Evolutionary conservation across 2,888 invertebrate species (phyloP).

Genomic region (Spodoptera exigua): DNA sequence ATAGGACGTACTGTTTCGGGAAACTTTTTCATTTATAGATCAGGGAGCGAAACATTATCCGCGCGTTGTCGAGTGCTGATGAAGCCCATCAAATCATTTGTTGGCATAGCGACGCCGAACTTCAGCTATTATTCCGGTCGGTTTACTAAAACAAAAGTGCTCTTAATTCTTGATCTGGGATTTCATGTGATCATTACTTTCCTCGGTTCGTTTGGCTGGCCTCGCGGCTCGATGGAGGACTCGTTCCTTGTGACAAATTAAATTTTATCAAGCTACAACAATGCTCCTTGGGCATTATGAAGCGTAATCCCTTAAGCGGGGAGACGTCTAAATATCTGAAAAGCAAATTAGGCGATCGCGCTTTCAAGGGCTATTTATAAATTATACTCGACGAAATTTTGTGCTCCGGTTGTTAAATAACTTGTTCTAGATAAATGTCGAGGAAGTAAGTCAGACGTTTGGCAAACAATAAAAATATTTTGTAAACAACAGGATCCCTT

Average conservation of each 20-base stretch:
- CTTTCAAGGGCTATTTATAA: slow-evolving; percentile 67
- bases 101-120: slow-evolving; percentile 82
- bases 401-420: slow-evolving; percentile 51
- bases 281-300: slow-evolving; percentile 68
- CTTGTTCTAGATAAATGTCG: slow-evolving; percentile 50
- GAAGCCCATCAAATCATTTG: slow-evolving; percentile 85
- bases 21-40: slow-evolving; percentile 71
- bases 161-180: slow-evolving; percentile 84
- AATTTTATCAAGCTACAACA: slow-evolving; percentile 76
- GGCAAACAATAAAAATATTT: slow-evolving; percentile 46
- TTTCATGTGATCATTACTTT: slow-evolving; percentile 82
- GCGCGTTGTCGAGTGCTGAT: slow-evolving; percentile 74
- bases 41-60: slow-evolving; percentile 77
- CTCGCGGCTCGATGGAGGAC: slow-evolving; percentile 61
- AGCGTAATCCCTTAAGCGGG: slow-evolving; percentile 70
- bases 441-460: slow-evolving; percentile 30
- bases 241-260: slow-evolving; percentile 74
- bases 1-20: slow-evolving; percentile 50
- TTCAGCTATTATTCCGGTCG: slow-evolving; percentile 84
- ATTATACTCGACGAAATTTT: slow-evolving; percentile 61
- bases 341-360: slow-evolving; percentile 70
- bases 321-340: slow-evolving; percentile 67
- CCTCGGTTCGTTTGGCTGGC: slow-evolving; percentile 76
- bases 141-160: slow-evolving; percentile 84
- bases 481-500: slow-evolving; percentile 25